Base-by-base conservation (phyloP, 2,797 vertebrate species). In the Buceros bicornis region DNA sequence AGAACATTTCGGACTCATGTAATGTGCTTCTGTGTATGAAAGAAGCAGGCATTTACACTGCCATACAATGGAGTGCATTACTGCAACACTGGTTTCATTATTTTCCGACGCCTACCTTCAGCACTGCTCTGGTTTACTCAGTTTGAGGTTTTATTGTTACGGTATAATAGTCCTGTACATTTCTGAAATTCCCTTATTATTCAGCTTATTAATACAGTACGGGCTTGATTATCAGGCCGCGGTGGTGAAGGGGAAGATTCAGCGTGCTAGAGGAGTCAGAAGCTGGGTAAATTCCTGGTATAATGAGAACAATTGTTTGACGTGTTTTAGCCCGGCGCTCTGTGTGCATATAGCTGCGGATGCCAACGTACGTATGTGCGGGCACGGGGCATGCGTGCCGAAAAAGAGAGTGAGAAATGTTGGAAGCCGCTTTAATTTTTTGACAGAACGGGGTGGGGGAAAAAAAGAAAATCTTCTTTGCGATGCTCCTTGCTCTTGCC, bases 131-230 rank as follows among this genome's bases (percentile, higher is more conserved):
- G 98, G 98, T 99, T 99, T 98, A 99, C 98, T 99, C 99, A 98
- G 97, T 99, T 98, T 99, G 98, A 98, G 98, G 98, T 99, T 98
- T 99, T 98, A 99, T 99, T 99, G 99, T 99, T 99, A 98, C 98
- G 97, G 98, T 98, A 99, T 99, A 99, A 99, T 99, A 98, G 99
- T 98, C 98, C 98, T 97, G 99, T 99, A 99, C 99, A 99, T 99
- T 99, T 99, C 98, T 99, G 99, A 99, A 99, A 99, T 99, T 99
- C 99, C 98, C 99, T 99, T 99, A 99, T 99, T 99, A 99, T 99
- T 99, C 99, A 98, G 98, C 99, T 99, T 99, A 99, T 99, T 99
- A 99, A 99, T 99, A 99, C 98, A 98, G 98, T 98, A 98, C 98
- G 98, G 98, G 98, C 98, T 99, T 99, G 98, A 99, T 99, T 99